Evolutionary conservation across 2,888 invertebrate species (phyloP), one percentile per base, ranked within the genome.

Genomic region (Timema cristinae): DNA sequence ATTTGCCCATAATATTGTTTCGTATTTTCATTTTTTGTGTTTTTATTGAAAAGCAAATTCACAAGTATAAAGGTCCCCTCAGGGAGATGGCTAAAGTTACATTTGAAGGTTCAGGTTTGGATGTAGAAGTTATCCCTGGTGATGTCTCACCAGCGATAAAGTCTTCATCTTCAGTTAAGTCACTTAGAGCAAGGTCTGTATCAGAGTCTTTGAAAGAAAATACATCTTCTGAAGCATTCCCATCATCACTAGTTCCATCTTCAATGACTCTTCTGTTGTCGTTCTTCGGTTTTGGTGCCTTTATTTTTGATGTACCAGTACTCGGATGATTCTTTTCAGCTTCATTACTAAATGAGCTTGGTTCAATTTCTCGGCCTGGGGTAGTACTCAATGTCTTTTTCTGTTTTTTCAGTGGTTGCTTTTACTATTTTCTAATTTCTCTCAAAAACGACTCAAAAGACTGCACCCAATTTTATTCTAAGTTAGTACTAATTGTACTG

Each of bases 1-100:
- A 59, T 1, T 32, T 59, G n/a, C n/a, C 59, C n/a, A 13, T 59
- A 59, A 59, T 59, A 59, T 59, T 59, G 59, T 59, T 59, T 59
- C n/a, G 32, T 32, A 15, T 16, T 32, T 59, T 59, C n/a, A 13
- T 59, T 59, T 13, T 5, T 59, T 16, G 59, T 13, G 15, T 59
- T 59, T 59, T 11, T 32, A 59, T n/a, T 59, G 32, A 59, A 59
- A 59, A 59, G 8, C 59, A 11, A 59, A 13, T 59, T 13, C 59
- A 59, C 59, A 59, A 59, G 9, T 11, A n/a, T 9, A n/a, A 59
- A 32, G 10, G 54, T 10, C 11, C 10, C 54, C 4, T 52, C 11
- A 52, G n/a, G n/a, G 54, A 10, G n/a, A 52, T 10, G 15, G 15
- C 59, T 16, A 59, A 59, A 16, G 59, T 59, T 5, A 59, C 59